Percentiles rank a stretch among this genome's conserved stretches.
Conservation (phyloP, 2,797 vertebrate genomes). For the Acipenser oxyrinchus region DNA sequence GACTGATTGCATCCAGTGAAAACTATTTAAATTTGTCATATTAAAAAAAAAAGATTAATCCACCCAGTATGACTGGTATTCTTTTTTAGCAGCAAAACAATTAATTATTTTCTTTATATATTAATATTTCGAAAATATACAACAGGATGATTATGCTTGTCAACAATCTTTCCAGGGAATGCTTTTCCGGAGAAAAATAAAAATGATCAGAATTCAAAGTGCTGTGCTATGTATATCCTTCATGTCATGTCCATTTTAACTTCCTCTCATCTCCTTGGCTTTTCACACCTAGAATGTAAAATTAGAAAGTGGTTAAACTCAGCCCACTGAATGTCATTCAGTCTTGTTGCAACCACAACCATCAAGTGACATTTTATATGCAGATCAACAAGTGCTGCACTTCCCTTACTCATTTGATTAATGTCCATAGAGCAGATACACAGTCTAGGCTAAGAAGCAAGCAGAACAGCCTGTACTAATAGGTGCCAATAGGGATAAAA, state of each 20-base stretch:
- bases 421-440: too few species aligned
- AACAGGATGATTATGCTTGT: slow-evolving; percentile 25
- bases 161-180: slow-evolving; percentile 68
- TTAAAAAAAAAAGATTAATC: slow-evolving; percentile 2
- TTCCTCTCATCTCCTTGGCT: slow-evolving; percentile 88
- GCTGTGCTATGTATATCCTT: slow-evolving; percentile 92
- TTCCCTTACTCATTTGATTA: too few species aligned
- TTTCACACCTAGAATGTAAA: slow-evolving; percentile 77
- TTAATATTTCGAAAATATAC: slow-evolving; percentile 33
- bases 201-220: slow-evolving; percentile 80
- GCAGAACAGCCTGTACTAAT: too few species aligned
- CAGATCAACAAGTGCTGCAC: too few species aligned
- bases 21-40: not conserved
- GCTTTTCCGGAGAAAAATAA: slow-evolving; percentile 65
- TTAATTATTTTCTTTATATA: slow-evolving; percentile 47
- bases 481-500: too few species aligned
- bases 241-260: slow-evolving; percentile 71
- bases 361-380: too few species aligned
- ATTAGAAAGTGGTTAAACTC: not conserved
- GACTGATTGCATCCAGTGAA: slow-evolving; percentile 7
- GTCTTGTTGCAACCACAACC: too few species aligned
- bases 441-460: too few species aligned
- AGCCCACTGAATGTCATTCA: too few species aligned
- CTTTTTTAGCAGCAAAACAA: slow-evolving; percentile 64
- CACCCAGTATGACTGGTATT: slow-evolving; percentile 3